Evolutionary conservation across 1,140 invertebrate species (phyloP).

Genomic region (Drosophila persimilis): DNA sequence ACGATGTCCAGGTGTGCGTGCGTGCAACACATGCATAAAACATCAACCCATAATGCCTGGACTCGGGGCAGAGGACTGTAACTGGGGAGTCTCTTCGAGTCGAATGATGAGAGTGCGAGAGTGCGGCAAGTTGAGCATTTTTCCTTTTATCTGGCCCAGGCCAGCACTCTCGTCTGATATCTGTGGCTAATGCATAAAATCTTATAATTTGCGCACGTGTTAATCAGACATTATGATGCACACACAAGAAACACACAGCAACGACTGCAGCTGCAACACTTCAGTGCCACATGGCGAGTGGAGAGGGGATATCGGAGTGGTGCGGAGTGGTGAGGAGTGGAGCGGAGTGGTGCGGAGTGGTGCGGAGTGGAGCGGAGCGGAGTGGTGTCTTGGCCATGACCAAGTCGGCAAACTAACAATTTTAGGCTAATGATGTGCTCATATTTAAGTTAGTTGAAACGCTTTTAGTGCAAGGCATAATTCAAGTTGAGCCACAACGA

Average conservation of each 20-base stretch:
- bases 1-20: slow-evolving; percentile 51
- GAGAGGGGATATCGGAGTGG: background rate
- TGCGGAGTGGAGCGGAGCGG: background rate
- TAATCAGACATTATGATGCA: slow-evolving; percentile 77
- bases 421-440: slow-evolving; percentile 81
- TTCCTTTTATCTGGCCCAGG: slow-evolving; percentile 66
- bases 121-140: slow-evolving; percentile 66
- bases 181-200: slow-evolving; percentile 81
- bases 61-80: slow-evolving; percentile 22
- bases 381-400: slow-evolving; percentile 31
- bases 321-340: background rate
- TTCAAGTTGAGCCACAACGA: slow-evolving; percentile 48
- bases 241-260: slow-evolving; percentile 28
- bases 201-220: slow-evolving; percentile 82
- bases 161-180: slow-evolving; percentile 55
- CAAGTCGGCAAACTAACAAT: slow-evolving; percentile 72
- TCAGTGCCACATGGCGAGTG: slow-evolving; percentile 5
- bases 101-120: slow-evolving; percentile 49
- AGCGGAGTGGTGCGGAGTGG: background rate
- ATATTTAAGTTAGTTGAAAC: slow-evolving; percentile 81
- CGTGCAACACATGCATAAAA: slow-evolving; percentile 72
- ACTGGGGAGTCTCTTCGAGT: slow-evolving; percentile 1
- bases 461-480: slow-evolving; percentile 78
- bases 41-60: slow-evolving; percentile 60
- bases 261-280: slow-evolving; percentile 43